Conservation (phyloP, 1,140 invertebrate genomes). For the Cotesia typhae region DNA sequence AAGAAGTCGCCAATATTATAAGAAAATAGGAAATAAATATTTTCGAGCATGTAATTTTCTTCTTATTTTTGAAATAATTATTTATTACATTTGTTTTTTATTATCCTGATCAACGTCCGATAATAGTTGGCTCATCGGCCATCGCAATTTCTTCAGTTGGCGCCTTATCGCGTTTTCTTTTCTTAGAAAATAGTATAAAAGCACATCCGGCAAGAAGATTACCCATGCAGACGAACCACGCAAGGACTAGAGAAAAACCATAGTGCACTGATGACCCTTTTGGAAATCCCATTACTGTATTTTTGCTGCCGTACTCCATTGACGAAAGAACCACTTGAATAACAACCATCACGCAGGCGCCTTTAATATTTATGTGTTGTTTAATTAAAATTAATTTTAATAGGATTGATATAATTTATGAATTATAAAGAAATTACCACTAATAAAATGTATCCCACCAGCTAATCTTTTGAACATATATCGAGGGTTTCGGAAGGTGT, state of each 20-base stretch:
- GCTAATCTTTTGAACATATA: constrained; percentile 91
- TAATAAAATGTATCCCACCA: constrained; percentile 84
- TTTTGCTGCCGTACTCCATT: constrained; percentile 75
- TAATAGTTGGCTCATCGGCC: constrained; percentile 85
- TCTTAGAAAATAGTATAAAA: constrained; percentile 83
- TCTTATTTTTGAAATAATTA: constrained; percentile 30
- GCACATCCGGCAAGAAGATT: constrained; percentile 75
- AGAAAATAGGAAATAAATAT: constrained; percentile 3
- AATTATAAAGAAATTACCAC: constrained; percentile 69
- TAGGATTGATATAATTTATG: constrained; percentile 38
- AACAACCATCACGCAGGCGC: constrained; percentile 78
- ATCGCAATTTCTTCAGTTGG: constrained; percentile 80
- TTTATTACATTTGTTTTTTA: constrained; percentile 15
- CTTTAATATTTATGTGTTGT: constrained; percentile 60
- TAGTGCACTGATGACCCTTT: constrained; percentile 71
- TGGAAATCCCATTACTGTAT: constrained; percentile 75
- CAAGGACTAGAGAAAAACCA: constrained; percentile 80
- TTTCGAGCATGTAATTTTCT: constrained; percentile 19
- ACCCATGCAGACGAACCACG: constrained; percentile 81
- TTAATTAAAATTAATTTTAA: background rate
- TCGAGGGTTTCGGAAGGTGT: constrained; percentile 84
- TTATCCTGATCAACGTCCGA: constrained; percentile 73
- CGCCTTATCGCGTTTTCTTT: constrained; percentile 83
- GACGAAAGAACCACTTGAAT: constrained; percentile 81
- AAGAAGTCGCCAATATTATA: constrained; percentile 7